phyloP scores from a whole-genome alignment of 2,888 invertebrate genomes.

The Drosophila cognata region DNA sequence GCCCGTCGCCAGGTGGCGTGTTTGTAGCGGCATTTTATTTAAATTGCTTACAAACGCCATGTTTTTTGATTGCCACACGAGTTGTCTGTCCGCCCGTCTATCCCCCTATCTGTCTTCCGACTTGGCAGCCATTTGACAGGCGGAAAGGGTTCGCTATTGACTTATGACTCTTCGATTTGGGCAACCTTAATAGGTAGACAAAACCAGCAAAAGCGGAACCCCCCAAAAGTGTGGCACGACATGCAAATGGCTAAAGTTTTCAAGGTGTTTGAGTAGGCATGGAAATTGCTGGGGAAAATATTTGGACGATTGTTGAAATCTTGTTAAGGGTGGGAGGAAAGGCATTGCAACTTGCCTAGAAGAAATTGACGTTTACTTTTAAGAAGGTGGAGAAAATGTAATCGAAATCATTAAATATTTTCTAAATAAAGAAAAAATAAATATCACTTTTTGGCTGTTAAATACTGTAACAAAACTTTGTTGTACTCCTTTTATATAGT shows the following conservation, averaged over 20 bases:
- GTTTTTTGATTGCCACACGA: constrained; percentile 47
- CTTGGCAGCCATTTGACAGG: constrained; percentile 58
- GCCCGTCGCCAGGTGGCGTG: constrained; percentile 55
- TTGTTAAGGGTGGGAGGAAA: neutral
- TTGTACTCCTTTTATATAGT: no score
- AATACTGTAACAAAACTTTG: no score
- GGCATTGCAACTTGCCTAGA: neutral
- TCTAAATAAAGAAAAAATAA: neutral
- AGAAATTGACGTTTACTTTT: neutral
- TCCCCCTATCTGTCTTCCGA: neutral
- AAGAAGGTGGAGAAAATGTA: neutral
- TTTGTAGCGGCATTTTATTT: constrained; percentile 63
- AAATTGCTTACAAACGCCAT: constrained; percentile 63
- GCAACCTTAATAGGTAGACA: constrained; percentile 3
- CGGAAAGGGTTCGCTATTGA: constrained; percentile 74
- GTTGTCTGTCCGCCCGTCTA: neutral
- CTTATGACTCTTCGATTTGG: constrained; percentile 55
- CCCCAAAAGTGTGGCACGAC: constrained; percentile 36
- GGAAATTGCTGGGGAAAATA: neutral
- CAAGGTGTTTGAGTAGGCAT: constrained; percentile 28
- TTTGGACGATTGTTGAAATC: neutral
- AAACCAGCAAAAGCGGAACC: neutral
- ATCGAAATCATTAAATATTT: neutral
- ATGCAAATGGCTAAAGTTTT: constrained; percentile 48
- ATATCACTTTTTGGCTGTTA: neutral